phyloP scores from a whole-genome alignment of 2,797 vertebrate genomes.

The Poecilia velifera region DNA sequence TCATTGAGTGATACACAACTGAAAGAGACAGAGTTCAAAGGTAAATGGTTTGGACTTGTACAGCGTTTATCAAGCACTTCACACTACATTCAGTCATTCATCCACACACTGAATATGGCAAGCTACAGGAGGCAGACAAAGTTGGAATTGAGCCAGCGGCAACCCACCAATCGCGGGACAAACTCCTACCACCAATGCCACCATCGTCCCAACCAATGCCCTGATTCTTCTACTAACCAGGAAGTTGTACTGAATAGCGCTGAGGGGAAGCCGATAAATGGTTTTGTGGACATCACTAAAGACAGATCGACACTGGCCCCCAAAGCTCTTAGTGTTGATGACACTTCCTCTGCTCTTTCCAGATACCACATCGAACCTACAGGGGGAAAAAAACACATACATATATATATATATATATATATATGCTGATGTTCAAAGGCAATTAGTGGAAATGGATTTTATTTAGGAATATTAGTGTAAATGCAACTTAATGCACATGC shows the following conservation, averaged over 20 bases:
- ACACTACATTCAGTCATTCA: too few species aligned
- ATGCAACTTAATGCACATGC: not conserved
- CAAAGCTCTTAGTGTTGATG: slow-evolving; percentile 91
- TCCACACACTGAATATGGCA: too few species aligned
- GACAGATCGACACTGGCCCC: slow-evolving; percentile 87
- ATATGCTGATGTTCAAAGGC: not conserved
- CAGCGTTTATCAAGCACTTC: too few species aligned
- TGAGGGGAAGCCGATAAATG: slow-evolving; percentile 86
- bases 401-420: too few species aligned
- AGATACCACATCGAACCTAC: slow-evolving; percentile 75
- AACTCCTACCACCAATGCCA: too few species aligned
- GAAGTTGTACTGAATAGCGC: slow-evolving; percentile 83
- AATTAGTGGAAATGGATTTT: not conserved
- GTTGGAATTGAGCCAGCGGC: too few species aligned
- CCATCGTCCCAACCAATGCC: not conserved
- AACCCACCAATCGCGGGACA: too few species aligned
- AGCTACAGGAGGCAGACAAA: too few species aligned
- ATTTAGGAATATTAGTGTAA: not conserved
- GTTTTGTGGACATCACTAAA: slow-evolving; percentile 75
- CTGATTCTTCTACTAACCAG: slow-evolving; percentile 78
- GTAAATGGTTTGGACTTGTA: too few species aligned
- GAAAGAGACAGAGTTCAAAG: not conserved
- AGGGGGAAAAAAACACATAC: slow-evolving; percentile 9
- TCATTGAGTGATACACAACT: not conserved
- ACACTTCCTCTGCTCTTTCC: slow-evolving; percentile 77